These are phyloP conservation scores for Trichogramma pretiosum DNA, from an alignment of 1,140 invertebrate genomes.

Conservation along the genomic window DNA sequence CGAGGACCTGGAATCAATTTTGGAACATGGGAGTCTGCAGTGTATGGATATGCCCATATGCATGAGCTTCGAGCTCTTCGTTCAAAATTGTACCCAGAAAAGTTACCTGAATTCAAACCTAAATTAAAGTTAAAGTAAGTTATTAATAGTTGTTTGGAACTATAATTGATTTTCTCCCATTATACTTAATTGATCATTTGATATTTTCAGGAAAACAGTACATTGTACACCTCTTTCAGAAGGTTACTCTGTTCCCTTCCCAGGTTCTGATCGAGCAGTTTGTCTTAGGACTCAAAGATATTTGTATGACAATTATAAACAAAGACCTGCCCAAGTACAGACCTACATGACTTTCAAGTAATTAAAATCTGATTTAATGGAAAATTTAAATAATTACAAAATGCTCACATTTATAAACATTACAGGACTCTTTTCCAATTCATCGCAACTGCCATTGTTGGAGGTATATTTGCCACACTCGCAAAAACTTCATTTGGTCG, in stretches of 20 bases:
- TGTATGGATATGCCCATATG: slow-evolving; percentile 60
- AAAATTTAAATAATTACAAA: too few species aligned
- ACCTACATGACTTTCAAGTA: slow-evolving; percentile 52
- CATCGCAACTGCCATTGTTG: slow-evolving; percentile 48
- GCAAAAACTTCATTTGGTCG: slow-evolving; percentile 56
- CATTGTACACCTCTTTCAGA: slow-evolving; percentile 54
- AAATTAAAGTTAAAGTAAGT: slow-evolving; percentile 48
- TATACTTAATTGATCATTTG: not conserved
- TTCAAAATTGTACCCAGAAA: slow-evolving; percentile 55
- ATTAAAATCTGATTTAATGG: too few species aligned
- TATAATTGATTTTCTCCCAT: not conserved
- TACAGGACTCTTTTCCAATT: slow-evolving; percentile 38
- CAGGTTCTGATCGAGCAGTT: slow-evolving; percentile 71
- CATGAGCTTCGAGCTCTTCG: slow-evolving; percentile 56
- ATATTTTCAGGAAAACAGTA: slow-evolving; percentile 46
- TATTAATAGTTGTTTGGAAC: slow-evolving; percentile 1
- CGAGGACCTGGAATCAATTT: slow-evolving; percentile 51
- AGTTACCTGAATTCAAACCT: slow-evolving; percentile 55
- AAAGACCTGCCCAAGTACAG: slow-evolving; percentile 61
- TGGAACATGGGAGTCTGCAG: slow-evolving; percentile 74
- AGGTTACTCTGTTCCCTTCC: slow-evolving; percentile 70
- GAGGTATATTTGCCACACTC: slow-evolving; percentile 56
- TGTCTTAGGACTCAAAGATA: slow-evolving; percentile 66
- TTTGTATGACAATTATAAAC: slow-evolving; percentile 58
- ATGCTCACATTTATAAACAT: not conserved